Base-by-base conservation (phyloP, 2,797 vertebrate genomes). In the Monodelphis domestica region DNA sequence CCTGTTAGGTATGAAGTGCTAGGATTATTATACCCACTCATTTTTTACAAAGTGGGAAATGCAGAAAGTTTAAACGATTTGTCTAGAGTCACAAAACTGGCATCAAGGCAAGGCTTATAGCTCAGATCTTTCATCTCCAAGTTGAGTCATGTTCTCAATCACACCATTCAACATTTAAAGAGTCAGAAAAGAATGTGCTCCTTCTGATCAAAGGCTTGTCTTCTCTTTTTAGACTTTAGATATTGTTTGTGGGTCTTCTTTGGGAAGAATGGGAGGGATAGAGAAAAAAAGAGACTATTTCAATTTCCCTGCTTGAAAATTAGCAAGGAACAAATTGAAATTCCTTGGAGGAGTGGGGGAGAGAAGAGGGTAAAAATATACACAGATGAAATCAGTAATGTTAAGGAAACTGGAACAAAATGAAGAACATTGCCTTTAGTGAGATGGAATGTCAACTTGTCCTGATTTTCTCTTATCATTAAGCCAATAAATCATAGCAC, bases 381-480 rank as follows among this genome's bases (percentile, higher is more conserved):
- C 53, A 84, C 53, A 91, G 28, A 84, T 53, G n/a, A 84, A 91
- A 91, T 21, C 90, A 54, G 38, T 54, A 84, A 84, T 30, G 51
- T 30, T 70, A 63, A 52, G 51, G 90, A 38, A 91, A 15, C 90
- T 84, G n/a, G 45, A 54, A 84, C 54, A 53, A 45, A 91, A 91
- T 54, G 63, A 54, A 91, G 14, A 38, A 50, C 90, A 54, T 54
- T 54, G 63, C 84, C 57, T 54, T 54, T 29, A 50, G n/a, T 54
- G 53, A 84, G 53, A 84, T 54, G n/a, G 78, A 78, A 84, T 84
- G 63, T 84, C 63, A 84, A 54, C 26, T 30, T 91, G 63, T 84
- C 63, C 90, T 91, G 59, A 91, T 59, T 91, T 54, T 91, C 28
- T 91, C 53, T 91, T 54, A 50, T 29, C n/a, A 53, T 84, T 78